These are phyloP conservation scores for Julus scanicus DNA, from an alignment of 2,888 invertebrate genomes.

Conservation along the genomic window DNA sequence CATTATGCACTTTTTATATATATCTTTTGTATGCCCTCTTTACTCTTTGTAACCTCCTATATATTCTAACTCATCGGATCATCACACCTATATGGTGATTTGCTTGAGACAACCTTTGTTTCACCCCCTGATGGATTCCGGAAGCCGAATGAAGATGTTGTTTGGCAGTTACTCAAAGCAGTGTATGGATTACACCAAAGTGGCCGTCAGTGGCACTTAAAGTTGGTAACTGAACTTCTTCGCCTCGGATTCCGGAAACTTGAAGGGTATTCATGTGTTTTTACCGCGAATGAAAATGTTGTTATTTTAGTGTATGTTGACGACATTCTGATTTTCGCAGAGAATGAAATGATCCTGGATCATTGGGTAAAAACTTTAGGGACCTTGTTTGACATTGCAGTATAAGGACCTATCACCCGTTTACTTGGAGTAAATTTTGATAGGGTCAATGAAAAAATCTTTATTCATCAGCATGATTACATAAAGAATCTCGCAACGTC, in stretches of 20 bases:
- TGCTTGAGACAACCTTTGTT: neutral
- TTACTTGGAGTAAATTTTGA: no score
- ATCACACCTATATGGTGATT: neutral
- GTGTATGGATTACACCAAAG: neutral
- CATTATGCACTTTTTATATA: no score
- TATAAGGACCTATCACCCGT: no score
- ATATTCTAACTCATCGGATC: no score
- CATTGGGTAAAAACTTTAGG: no score
- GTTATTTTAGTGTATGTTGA: neutral
- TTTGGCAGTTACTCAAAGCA: no score
- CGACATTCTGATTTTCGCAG: neutral
- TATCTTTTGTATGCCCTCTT: no score
- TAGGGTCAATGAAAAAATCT: no score
- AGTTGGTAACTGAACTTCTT: neutral
- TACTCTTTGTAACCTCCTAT: no score
- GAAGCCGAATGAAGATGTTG: neutral
- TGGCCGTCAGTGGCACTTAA: neutral
- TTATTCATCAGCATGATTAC: no score
- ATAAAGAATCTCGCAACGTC: no score
- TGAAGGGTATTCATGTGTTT: neutral
- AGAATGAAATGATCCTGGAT: neutral
- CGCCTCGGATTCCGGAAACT: neutral
- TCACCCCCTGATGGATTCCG: neutral
- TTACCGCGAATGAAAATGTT: neutral
- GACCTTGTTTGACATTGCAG: no score